Evolutionary conservation across 2,888 invertebrate species (phyloP).

Genomic region (Troglohyphantes excavatus): DNA sequence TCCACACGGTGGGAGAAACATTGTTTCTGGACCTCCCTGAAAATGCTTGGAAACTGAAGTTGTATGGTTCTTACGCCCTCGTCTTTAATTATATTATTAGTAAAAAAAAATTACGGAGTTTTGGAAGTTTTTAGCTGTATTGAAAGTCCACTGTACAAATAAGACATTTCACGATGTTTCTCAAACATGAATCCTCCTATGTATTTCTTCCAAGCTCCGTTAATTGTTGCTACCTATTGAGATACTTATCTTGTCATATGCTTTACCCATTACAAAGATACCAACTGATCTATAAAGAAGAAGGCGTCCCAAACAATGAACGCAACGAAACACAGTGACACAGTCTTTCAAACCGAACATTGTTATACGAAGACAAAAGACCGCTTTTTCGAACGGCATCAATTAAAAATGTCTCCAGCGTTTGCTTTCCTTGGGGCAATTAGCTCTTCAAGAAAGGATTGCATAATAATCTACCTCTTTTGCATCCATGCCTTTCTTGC

Average conservation of each 20-base stretch:
- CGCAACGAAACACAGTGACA: constrained; percentile 16
- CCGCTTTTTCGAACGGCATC: constrained; percentile 32
- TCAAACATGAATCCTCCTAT: too few species aligned
- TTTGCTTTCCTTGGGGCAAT: constrained; percentile 29
- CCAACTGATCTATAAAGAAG: neutral
- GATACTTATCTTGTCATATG: neutral
- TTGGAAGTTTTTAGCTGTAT: too few species aligned
- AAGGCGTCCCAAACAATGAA: constrained; percentile 22
- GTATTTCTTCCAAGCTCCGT: too few species aligned
- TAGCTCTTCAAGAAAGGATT: constrained; percentile 31
- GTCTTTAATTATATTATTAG: too few species aligned
- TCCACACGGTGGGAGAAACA: too few species aligned
- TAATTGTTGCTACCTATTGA: neutral
- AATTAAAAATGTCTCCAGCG: constrained; percentile 69
- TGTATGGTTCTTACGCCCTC: too few species aligned
- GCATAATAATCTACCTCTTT: constrained; percentile 11
- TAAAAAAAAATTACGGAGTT: too few species aligned
- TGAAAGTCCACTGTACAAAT: too few species aligned
- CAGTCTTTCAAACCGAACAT: constrained; percentile 18
- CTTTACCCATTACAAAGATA: neutral
- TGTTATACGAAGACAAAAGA: constrained; percentile 47
- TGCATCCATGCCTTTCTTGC: constrained; percentile 1
- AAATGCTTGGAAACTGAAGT: too few species aligned
- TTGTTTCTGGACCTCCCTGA: too few species aligned
- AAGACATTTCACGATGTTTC: too few species aligned